Conservation (phyloP, 1,140 invertebrate species). For the Saccostrea cuccullata region DNA sequence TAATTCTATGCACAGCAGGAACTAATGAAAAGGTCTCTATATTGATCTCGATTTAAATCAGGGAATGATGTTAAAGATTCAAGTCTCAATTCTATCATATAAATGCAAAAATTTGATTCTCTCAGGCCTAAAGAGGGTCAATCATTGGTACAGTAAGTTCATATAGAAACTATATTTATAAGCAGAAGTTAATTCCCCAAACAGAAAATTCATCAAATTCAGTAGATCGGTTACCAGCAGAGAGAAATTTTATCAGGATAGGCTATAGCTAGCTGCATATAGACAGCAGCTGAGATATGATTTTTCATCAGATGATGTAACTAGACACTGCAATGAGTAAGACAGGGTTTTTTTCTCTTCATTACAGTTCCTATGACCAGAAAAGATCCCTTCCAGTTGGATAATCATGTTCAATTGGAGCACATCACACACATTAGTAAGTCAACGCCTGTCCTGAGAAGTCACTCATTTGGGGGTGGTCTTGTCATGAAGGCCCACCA, state of each 20-base stretch:
- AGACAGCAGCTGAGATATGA: not conserved
- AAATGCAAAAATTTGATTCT: not conserved
- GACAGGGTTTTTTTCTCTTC: constrained; percentile 37
- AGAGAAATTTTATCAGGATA: constrained; percentile 23
- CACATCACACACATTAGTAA: constrained; percentile 46
- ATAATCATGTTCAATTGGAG: constrained; percentile 54
- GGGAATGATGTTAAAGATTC: not conserved
- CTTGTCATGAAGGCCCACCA: constrained; percentile 55
- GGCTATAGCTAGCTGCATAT: constrained; percentile 29
- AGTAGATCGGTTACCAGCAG: not conserved
- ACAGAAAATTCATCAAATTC: constrained; percentile 1
- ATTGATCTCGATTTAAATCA: constrained; percentile 10
- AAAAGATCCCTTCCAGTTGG: constrained; percentile 55
- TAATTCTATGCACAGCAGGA: not conserved
- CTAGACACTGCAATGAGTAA: not conserved
- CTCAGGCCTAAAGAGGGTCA: not conserved
- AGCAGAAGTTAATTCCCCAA: not conserved
- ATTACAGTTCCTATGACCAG: constrained; percentile 63
- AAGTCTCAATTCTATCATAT: not conserved
- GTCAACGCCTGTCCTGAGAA: constrained; percentile 63
- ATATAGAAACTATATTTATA: not conserved
- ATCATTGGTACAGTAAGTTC: not conserved
- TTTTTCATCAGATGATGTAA: constrained; percentile 12
- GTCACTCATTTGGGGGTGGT: constrained; percentile 72
- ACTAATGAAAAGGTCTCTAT: not conserved